A percentile compares a stretch with the other conserved stretches of the same genome.
These are phyloP conservation scores for Eilema griseolum DNA, from an alignment of 2,888 invertebrate genomes.

Conservation along the genomic window DNA sequence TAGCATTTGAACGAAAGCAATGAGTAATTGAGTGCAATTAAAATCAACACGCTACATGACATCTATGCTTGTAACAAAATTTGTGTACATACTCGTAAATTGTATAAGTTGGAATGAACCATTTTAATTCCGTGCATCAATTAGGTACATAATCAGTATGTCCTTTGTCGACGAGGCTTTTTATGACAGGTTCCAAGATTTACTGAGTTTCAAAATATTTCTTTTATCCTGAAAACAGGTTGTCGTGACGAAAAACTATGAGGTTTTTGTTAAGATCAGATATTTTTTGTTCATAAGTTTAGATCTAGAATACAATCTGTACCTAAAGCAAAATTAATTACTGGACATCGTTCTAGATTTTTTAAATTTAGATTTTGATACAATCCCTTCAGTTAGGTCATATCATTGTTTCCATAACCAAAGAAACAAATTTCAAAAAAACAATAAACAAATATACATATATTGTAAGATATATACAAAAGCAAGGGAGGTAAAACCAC, in stretches of 20 bases:
- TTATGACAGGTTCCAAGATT: not conserved
- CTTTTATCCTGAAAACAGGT: no score
- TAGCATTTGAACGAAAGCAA: constrained; percentile 48
- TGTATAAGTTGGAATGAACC: not conserved
- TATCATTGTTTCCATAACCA: not conserved
- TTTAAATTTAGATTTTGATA: no score
- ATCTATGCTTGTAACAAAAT: not conserved
- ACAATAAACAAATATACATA: no score
- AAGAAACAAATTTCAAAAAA: no score
- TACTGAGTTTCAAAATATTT: not conserved
- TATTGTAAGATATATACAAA: no score
- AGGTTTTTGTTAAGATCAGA: no score
- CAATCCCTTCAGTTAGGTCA: no score
- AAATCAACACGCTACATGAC: constrained; percentile 39
- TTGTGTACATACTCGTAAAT: not conserved
- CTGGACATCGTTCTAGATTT: no score
- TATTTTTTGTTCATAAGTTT: no score
- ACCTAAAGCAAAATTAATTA: no score
- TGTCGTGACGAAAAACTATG: no score
- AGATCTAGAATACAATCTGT: no score
- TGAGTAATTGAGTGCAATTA: constrained; percentile 48
- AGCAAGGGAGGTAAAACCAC: not conserved
- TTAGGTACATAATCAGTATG: not conserved
- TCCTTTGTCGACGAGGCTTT: not conserved
- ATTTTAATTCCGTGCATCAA: constrained; percentile 1